Conservation (phyloP, 1,140 invertebrate species). For the Neodiprion lecontei region DNA sequence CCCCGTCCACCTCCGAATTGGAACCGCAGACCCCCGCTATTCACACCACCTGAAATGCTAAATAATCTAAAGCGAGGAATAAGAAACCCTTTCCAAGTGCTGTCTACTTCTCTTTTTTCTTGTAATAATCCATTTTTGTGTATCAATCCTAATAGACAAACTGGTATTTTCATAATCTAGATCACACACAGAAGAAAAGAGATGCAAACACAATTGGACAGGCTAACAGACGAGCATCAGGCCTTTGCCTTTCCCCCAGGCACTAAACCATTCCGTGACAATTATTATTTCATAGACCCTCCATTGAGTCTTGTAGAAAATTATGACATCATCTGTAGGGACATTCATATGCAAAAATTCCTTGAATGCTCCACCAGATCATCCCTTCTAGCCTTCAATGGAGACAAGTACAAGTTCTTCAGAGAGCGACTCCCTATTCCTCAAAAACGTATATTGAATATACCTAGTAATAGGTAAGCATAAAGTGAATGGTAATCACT, state of each 20-base stretch:
- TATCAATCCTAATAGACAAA: background rate
- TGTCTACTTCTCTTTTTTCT: no score
- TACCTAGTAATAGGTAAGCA: background rate
- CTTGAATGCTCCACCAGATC: background rate
- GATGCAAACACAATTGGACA: background rate
- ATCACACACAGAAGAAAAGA: background rate
- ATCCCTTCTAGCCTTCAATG: background rate
- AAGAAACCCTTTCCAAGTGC: background rate
- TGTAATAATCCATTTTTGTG: no score
- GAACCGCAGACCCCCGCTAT: background rate
- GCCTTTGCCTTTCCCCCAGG: constrained; percentile 2
- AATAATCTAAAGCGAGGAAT: background rate
- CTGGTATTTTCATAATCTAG: background rate
- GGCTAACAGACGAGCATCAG: background rate
- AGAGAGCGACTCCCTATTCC: background rate
- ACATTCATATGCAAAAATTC: background rate
- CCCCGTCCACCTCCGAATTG: background rate
- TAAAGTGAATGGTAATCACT: no score
- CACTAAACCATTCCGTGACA: background rate
- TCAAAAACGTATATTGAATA: background rate
- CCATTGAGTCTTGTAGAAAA: background rate
- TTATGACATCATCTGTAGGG: background rate
- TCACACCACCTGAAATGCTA: background rate
- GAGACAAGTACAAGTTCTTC: background rate
- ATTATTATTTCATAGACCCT: background rate